Base-by-base conservation (phyloP, 2,113 vertebrate species). In the Osmerus mordax region DNA sequence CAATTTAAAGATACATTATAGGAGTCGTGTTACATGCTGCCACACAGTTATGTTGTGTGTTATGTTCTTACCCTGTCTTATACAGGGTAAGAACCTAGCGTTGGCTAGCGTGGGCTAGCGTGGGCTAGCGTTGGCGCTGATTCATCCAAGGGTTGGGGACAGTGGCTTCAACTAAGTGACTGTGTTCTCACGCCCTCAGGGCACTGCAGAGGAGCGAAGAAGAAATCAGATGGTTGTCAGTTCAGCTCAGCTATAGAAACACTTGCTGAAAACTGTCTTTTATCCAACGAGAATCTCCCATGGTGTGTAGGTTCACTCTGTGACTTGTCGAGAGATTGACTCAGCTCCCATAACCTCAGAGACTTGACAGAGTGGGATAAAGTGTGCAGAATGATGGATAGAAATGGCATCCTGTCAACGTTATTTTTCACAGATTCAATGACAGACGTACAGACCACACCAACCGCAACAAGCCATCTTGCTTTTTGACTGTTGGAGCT, bases 141-240 rank as follows among this genome's bases (percentile, higher is more conserved):
- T 47, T 47, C 41, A 47, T 47, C 8, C 8, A 5, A 19, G 16
- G 15, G 55, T 58, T 58, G 1, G 55, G 55, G 55, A 58, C 55
- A 19, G 41, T 12, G 41, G 7, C 41, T 47, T 9, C 41, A 12
- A 11, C 41, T 47, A 47, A 12, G 7, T 47, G 41, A 47, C 41
- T 47, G 41, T 47, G 41, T 47, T 47, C 41, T 9, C 41, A 47
- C 9, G 41, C 41, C 41, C 41, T 47, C 41, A 47, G 41, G 41
- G 41, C 9, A 12, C 41, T 18, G 55, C 16, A 13, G 64, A 52
- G 41, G 14, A 66, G 47, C 13, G 9, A 66, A 21, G 6, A n/a
- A 66, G 36, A 21, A 53, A 52, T 47, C 65, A 25, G 65, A 66
- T 25, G 47, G n/a, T 67, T 12, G 47, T 67, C 65, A 53, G 11